A percentile compares a stretch with the other conserved stretches of the same genome.
Evolutionary conservation across 1,140 invertebrate genomes (phyloP).

Genomic region (Anastatus disparis): DNA sequence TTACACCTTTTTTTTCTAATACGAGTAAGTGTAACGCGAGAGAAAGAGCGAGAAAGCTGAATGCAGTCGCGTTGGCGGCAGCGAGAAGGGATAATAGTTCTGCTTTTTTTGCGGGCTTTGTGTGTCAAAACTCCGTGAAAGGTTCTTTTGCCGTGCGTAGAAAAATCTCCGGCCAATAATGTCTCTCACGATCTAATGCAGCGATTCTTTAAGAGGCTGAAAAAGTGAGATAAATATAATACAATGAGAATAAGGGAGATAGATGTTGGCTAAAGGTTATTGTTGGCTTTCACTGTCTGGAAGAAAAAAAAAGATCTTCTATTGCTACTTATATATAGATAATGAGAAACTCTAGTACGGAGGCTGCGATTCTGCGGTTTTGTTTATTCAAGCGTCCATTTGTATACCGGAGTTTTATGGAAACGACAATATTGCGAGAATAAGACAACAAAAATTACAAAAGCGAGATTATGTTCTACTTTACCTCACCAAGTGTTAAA

Average conservation of each 20-base stretch:
- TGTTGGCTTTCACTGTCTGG: slow-evolving; percentile 24
- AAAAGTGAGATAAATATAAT: neutral
- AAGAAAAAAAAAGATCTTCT: slow-evolving; percentile 44
- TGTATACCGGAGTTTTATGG: too few species aligned
- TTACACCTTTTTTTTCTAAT: slow-evolving; percentile 53
- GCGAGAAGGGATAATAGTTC: slow-evolving; percentile 50
- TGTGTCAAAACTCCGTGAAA: slow-evolving; percentile 53
- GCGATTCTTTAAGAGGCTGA: neutral
- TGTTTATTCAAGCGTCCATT: slow-evolving; percentile 14
- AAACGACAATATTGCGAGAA: too few species aligned
- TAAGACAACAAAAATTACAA: too few species aligned
- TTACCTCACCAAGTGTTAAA: too few species aligned
- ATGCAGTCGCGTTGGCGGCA: slow-evolving; percentile 38
- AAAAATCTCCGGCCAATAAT: slow-evolving; percentile 56
- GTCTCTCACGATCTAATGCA: slow-evolving; percentile 41
- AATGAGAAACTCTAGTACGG: neutral
- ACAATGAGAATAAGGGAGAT: neutral
- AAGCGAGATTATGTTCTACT: too few species aligned
- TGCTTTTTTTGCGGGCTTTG: slow-evolving; percentile 50
- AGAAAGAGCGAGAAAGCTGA: slow-evolving; percentile 14
- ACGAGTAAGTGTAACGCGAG: too few species aligned
- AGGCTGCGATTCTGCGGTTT: slow-evolving; percentile 14
- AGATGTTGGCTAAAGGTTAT: neutral
- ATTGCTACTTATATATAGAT: neutral
- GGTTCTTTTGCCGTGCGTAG: slow-evolving; percentile 43